Evolutionary conservation across 1,140 invertebrate genomes (phyloP).

Genomic region (Geopemphigus sp.): DNA sequence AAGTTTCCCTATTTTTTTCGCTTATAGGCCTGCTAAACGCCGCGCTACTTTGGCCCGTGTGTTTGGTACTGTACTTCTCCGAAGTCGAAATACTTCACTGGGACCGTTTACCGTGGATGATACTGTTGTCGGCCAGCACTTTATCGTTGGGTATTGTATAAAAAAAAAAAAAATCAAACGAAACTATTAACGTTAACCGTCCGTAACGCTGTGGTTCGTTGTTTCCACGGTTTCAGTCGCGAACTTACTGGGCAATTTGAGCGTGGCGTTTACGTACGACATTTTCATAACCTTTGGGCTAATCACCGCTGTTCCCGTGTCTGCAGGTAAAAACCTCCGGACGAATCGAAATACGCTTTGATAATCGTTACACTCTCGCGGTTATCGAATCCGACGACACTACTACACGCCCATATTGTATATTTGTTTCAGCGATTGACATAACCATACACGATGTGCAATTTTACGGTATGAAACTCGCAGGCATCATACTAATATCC

Average conservation of each 20-base stretch:
- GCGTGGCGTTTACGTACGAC: conserved; percentile 85
- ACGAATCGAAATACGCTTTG: background rate
- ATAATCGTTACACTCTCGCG: too few relatives aligned
- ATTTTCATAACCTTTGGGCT: conserved; percentile 88
- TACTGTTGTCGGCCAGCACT: conserved; percentile 72
- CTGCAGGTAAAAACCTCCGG: conserved; percentile 72
- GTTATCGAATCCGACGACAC: too few relatives aligned
- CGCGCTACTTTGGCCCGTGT: conserved; percentile 80
- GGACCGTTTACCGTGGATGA: conserved; percentile 76
- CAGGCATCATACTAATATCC: conserved; percentile 84
- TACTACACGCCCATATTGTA: too few relatives aligned
- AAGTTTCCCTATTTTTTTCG: conserved; percentile 84
- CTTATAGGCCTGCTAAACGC: conserved; percentile 81
- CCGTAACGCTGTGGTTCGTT: background rate
- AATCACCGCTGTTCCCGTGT: conserved; percentile 87
- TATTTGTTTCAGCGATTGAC: conserved; percentile 71
- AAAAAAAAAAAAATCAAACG: too few relatives aligned
- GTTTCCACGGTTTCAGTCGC: conserved; percentile 69
- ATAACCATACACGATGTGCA: conserved; percentile 77
- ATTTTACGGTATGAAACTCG: conserved; percentile 91
- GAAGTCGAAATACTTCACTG: conserved; percentile 77
- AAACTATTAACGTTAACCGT: background rate
- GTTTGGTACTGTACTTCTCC: conserved; percentile 78
- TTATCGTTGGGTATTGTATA: conserved; percentile 69
- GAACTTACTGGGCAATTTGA: conserved; percentile 86